Evolutionary conservation across 2,888 invertebrate species (phyloP).

Genomic region (Lycia hirtaria): DNA sequence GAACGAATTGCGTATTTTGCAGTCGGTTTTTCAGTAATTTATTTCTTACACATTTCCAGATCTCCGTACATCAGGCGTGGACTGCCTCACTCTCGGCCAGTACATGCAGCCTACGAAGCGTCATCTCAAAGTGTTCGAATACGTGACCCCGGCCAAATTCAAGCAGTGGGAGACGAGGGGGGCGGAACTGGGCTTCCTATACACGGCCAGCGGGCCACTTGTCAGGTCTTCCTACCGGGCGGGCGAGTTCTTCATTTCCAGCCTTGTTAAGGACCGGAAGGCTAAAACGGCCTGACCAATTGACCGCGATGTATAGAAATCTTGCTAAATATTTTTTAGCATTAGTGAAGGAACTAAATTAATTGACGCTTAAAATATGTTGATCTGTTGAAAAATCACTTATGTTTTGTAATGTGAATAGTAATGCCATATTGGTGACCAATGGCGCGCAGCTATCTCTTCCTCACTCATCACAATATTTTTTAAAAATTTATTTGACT

Average conservation of each 20-base stretch:
- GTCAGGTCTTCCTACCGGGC: constrained; percentile 99
- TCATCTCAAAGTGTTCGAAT: constrained; percentile 97
- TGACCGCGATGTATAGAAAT: background rate
- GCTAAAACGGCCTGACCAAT: constrained; percentile 65
- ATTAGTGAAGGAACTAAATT: too few relatives aligned
- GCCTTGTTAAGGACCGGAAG: constrained; percentile 88
- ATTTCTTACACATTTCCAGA: constrained; percentile 88
- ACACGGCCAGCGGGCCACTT: constrained; percentile 98
- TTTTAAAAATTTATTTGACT: too few relatives aligned
- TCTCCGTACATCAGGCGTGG: constrained; percentile 92
- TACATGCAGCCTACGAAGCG: constrained; percentile 99
- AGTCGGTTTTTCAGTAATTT: too few relatives aligned
- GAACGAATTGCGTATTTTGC: too few relatives aligned
- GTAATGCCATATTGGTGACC: too few relatives aligned
- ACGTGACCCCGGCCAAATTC: constrained; percentile 98
- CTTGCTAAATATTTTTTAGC: background rate
- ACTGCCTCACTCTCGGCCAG: constrained; percentile 98
- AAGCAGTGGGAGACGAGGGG: constrained; percentile 94
- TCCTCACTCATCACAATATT: too few relatives aligned
- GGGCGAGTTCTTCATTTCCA: constrained; percentile 96
- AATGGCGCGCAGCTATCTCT: too few relatives aligned
- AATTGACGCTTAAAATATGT: too few relatives aligned
- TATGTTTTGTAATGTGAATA: too few relatives aligned
- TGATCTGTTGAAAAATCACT: too few relatives aligned
- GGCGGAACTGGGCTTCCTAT: constrained; percentile 94